Base-by-base conservation (phyloP, 2,888 invertebrate genomes). In the Rhingia campestris region DNA sequence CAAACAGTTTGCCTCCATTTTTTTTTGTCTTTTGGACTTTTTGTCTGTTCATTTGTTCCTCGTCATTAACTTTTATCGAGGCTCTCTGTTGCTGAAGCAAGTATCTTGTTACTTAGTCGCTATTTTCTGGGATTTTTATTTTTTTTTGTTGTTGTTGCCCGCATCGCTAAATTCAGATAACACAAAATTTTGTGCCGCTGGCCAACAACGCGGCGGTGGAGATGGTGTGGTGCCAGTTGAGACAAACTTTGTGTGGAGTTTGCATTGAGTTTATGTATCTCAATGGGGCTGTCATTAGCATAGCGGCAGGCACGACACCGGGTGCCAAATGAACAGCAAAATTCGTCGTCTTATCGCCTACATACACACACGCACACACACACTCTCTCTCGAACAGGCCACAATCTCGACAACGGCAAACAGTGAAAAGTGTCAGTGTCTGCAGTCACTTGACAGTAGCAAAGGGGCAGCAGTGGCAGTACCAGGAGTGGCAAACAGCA, bases 1-100 rank as follows among this genome's bases (percentile, higher is more conserved):
- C 77, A 69, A 75, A 49, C 70, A 49, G 63, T 69, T 63, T 63
- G 69, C 63, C 77, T 61, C 61, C 76, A 51, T 69, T 76, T 69
- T 12, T 12, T 35, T 53, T 33, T 33, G n/a, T 69, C 22, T 22
- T 22, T 22, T 22, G 22, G 22, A 22, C 22, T 22, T 22, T 22
- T 22, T 22, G 22, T 22, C 22, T 56, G 12, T 49, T 63, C 61
- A 80, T 73, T 80, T 76, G 81, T 76, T 82, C 82, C 54, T 61
- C 67, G 69, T 56, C 80, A 80, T 84, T 84, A 66, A 70, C 14
- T 74, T 69, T 67, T 63, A 77, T 73, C 67, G 77, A 63, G 32
- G 14, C 22, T 35, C 39, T 22, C 10, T 32, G 43, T 12, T 49
- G 41, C 39, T 39, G 45, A 14, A 32, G 30, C 22, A 30, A 49